These are phyloP conservation scores for Pyrrhosoma nymphula DNA, from an alignment of 2,888 invertebrate genomes.

Conservation along the genomic window DNA sequence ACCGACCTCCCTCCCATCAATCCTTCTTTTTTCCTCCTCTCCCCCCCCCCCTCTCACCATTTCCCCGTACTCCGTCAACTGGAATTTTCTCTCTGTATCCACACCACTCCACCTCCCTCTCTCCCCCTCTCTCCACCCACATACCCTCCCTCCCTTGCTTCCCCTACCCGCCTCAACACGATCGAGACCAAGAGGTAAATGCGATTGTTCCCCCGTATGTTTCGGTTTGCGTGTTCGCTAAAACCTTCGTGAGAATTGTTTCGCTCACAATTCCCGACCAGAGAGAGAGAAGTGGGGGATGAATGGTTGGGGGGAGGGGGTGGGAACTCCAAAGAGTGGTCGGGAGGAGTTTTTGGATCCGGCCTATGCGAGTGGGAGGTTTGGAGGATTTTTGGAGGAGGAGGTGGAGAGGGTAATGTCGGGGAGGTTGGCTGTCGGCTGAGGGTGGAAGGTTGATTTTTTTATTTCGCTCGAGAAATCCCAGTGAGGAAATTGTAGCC, in stretches of 20 bases:
- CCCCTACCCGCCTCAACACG: neutral
- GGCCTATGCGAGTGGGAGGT: neutral
- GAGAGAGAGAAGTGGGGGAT: neutral
- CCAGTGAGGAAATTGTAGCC: neutral
- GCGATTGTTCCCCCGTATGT: conserved; percentile 37
- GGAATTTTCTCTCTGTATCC: neutral
- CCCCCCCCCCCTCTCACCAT: neutral
- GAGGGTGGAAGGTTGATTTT: neutral
- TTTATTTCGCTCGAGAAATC: neutral
- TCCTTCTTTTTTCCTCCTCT: neutral
- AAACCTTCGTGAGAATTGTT: conserved; percentile 54
- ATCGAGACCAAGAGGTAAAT: conserved; percentile 19
- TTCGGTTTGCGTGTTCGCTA: conserved; percentile 51
- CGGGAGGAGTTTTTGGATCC: neutral
- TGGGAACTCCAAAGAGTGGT: conserved; percentile 4
- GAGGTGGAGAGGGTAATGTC: neutral
- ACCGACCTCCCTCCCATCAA: neutral
- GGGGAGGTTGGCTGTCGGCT: neutral
- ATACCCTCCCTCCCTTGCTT: neutral
- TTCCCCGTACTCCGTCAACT: neutral
- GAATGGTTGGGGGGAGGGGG: neutral
- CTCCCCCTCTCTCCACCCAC: neutral
- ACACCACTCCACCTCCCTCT: neutral
- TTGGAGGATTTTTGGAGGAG: neutral
- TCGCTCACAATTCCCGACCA: conserved; percentile 6